phyloP scores from a whole-genome alignment of 2,888 invertebrate species.

The Meganola albula region DNA sequence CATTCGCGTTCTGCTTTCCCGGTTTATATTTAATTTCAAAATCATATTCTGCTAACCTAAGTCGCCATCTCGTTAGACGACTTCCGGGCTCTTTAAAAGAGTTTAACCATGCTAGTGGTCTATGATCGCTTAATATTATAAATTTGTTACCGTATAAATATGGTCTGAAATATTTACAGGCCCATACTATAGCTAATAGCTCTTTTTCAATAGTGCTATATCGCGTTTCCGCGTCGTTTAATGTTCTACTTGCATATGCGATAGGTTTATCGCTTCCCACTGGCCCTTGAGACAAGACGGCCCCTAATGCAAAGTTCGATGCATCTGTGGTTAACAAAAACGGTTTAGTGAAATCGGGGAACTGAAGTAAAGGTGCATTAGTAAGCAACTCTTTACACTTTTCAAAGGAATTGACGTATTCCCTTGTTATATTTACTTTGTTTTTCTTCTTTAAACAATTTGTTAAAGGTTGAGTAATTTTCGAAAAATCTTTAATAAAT shows the following conservation, averaged over 20 bases:
- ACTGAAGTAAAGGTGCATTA: constrained; percentile 6
- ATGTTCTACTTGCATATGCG: constrained; percentile 12
- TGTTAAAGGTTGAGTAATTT: constrained; percentile 20
- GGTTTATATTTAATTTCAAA: background rate
- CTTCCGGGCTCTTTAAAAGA: background rate
- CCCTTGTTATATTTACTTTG: constrained; percentile 9
- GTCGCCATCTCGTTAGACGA: background rate
- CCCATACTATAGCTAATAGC: constrained; percentile 7
- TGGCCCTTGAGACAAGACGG: constrained; percentile 22
- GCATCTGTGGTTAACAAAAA: constrained; percentile 25
- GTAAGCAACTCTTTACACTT: constrained; percentile 10
- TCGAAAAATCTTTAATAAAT: constrained; percentile 34
- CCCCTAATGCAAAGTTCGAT: constrained; percentile 22
- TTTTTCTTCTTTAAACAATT: constrained; percentile 1
- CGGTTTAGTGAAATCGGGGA: constrained; percentile 21
- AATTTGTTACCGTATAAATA: constrained; percentile 7
- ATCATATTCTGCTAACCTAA: background rate
- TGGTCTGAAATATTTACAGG: constrained; percentile 6
- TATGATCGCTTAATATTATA: constrained; percentile 4
- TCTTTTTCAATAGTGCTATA: constrained; percentile 7
- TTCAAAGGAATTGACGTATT: constrained; percentile 12
- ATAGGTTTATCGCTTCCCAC: constrained; percentile 22
- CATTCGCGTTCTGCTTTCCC: background rate
- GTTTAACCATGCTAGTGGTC: background rate
- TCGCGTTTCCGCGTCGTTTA: constrained; percentile 3